These are phyloP conservation scores for Amphiprion ocellaris DNA, from an alignment of 2,113 vertebrate genomes.

Conservation along the genomic window DNA sequence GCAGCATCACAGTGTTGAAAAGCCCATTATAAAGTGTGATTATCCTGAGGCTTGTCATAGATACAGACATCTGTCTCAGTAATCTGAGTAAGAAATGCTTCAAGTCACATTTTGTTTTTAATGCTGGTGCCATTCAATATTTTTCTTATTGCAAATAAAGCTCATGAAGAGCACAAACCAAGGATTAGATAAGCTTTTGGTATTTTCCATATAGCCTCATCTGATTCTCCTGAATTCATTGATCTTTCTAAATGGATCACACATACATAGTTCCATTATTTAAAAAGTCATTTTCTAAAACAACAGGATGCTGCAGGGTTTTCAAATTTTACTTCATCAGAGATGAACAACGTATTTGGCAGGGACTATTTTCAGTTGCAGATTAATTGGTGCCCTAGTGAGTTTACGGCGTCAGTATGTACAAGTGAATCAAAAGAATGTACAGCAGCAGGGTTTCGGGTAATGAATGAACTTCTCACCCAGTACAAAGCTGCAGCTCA, in stretches of 20 bases:
- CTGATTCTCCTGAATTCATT: not conserved
- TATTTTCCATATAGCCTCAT: not conserved
- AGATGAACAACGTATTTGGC: not conserved
- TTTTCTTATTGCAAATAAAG: not conserved
- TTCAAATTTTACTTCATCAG: not conserved
- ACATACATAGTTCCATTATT: not conserved
- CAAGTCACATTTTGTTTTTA: not conserved
- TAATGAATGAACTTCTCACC: no score
- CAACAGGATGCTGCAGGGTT: no score
- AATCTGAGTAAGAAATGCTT: not conserved
- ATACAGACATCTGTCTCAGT: not conserved
- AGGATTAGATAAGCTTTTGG: not conserved
- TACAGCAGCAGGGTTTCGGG: no score
- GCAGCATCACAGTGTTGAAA: not conserved
- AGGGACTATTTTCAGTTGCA: not conserved
- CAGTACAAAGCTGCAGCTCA: not conserved
- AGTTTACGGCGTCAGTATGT: not conserved
- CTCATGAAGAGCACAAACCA: not conserved
- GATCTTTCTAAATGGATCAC: constrained; percentile 3
- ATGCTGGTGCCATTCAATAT: not conserved
- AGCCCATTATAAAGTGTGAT: not conserved
- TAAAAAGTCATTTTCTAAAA: not conserved
- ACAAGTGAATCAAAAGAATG: not conserved
- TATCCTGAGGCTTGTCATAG: not conserved
- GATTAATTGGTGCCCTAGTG: not conserved